Conservation (phyloP, 2,797 vertebrate genomes). For the Podarcis lilfordi region DNA sequence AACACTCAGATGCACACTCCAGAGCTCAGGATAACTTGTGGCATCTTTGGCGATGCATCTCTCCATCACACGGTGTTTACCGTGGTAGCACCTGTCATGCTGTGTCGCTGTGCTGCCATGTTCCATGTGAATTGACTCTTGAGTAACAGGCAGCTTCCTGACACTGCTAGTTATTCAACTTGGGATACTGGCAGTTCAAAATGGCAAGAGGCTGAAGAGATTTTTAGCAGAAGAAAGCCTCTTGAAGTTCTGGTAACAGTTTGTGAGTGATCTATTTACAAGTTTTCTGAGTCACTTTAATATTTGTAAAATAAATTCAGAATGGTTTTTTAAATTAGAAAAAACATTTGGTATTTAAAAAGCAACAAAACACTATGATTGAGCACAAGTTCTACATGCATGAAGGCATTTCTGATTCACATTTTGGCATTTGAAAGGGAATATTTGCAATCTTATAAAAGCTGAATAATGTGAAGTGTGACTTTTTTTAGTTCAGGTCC, state of each 20-base stretch:
- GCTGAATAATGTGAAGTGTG: slow-evolving; percentile 11
- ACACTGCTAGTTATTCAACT: not conserved
- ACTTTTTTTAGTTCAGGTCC: slow-evolving; percentile 15
- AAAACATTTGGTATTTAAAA: not conserved
- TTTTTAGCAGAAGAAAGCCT: not conserved
- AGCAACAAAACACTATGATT: slow-evolving; percentile 12
- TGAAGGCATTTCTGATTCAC: slow-evolving; percentile 12
- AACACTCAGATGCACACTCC: not conserved
- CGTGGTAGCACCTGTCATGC: not conserved
- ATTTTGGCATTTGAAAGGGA: slow-evolving; percentile 26
- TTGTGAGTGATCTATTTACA: not conserved
- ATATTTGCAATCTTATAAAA: not conserved
- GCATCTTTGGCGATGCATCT: not conserved
- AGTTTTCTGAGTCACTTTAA: not conserved
- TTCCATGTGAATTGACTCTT: not conserved
- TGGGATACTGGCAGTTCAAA: not conserved
- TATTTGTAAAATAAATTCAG: not conserved
- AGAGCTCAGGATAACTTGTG: not conserved
- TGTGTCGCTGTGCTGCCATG: not conserved
- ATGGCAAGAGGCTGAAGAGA: not conserved
- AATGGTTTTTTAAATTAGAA: not conserved
- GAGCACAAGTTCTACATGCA: slow-evolving; percentile 16
- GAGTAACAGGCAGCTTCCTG: not conserved
- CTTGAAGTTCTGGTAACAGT: not conserved
- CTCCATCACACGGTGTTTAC: not conserved